These are phyloP conservation scores for Phalacrocorax pelagicus DNA, from an alignment of 2,113 vertebrate genomes.

Conservation along the genomic window DNA sequence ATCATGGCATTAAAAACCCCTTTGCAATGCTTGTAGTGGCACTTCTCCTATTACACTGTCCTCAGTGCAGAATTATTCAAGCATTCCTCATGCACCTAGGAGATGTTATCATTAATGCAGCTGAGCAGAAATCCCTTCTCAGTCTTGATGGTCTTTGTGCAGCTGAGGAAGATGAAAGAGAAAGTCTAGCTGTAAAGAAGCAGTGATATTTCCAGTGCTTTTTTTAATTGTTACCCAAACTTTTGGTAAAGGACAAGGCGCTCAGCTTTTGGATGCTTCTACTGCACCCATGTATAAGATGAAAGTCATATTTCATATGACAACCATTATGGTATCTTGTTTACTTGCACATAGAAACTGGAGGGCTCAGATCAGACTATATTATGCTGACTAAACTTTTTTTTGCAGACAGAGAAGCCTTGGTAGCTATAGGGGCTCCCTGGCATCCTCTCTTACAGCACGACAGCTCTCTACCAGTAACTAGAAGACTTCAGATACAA, in stretches of 20 bases:
- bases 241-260: background rate
- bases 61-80: background rate
- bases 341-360: background rate
- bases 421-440: background rate
- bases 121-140: background rate
- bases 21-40: background rate
- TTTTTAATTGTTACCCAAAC: background rate
- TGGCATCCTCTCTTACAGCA: background rate
- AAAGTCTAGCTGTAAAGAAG: background rate
- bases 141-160: background rate
- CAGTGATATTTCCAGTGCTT: background rate
- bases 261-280: background rate
- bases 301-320: background rate
- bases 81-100: background rate
- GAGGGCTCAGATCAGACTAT: background rate
- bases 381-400: background rate
- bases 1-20: background rate
- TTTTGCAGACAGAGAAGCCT: background rate
- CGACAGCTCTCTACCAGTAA: background rate
- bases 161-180: background rate
- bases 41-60: background rate
- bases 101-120: background rate
- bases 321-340: background rate
- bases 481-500: background rate
- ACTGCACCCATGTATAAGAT: background rate